A percentile compares a stretch with the other conserved stretches of the same genome.
These are phyloP conservation scores for Drosophila neonasuta DNA, from an alignment of 2,888 invertebrate genomes.

Conservation along the genomic window DNA sequence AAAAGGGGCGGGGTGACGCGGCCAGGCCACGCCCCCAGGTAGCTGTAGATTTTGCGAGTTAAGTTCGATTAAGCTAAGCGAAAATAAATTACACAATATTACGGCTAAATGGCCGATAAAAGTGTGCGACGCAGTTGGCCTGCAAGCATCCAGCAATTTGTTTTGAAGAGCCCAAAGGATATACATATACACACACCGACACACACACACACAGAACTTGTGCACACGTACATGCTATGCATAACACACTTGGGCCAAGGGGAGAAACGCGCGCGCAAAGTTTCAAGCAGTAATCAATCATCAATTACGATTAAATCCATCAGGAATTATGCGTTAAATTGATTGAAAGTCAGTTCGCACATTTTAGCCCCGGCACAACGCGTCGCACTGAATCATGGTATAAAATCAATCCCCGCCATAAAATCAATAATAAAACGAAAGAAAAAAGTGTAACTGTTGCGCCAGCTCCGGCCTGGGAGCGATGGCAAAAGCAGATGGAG, in stretches of 20 bases:
- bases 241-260: neutral
- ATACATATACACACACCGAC: too few species aligned
- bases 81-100: slow-evolving; percentile 79
- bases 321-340: slow-evolving; percentile 81
- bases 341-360: slow-evolving; percentile 79
- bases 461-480: neutral
- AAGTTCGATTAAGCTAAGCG: slow-evolving; percentile 70
- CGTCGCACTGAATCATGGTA: slow-evolving; percentile 64
- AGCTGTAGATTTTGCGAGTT: slow-evolving; percentile 33
- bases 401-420: slow-evolving; percentile 63
- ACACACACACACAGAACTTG: neutral
- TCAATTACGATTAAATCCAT: slow-evolving; percentile 81
- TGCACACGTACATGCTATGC: neutral
- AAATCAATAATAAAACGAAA: slow-evolving; percentile 60
- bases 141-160: slow-evolving; percentile 36
- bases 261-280: slow-evolving; percentile 23
- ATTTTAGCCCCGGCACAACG: slow-evolving; percentile 40
- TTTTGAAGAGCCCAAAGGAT: slow-evolving; percentile 3
- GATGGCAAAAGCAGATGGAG: slow-evolving; percentile 1
- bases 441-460: slow-evolving; percentile 51
- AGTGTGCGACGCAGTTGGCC: slow-evolving; percentile 38
- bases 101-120: slow-evolving; percentile 65
- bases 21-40: slow-evolving; percentile 34
- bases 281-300: slow-evolving; percentile 79
- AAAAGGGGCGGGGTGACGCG: neutral